Percentiles rank a stretch among this genome's conserved stretches.
These are phyloP conservation scores for Drosophila flavopinicola DNA, from an alignment of 2,888 invertebrate species.

Conservation along the genomic window DNA sequence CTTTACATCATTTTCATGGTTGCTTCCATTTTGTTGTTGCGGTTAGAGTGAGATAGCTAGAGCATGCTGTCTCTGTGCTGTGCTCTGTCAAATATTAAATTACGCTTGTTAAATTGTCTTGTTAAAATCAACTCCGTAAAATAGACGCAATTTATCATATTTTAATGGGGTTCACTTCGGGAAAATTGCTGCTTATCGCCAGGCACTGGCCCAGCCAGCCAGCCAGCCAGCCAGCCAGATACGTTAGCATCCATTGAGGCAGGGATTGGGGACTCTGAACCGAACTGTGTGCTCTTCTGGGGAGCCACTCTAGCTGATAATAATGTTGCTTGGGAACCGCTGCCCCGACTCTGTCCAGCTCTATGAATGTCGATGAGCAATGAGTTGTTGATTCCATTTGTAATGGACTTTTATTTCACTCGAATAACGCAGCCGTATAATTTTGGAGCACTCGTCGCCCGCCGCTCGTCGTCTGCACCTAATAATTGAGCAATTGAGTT, in stretches of 20 bases:
- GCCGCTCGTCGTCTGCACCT: slow-evolving; percentile 46
- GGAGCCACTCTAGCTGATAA: slow-evolving; percentile 46
- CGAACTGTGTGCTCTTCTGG: slow-evolving; percentile 7
- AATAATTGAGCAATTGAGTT: slow-evolving; percentile 78
- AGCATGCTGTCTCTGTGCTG: slow-evolving; percentile 36
- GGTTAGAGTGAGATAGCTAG: slow-evolving; percentile 56
- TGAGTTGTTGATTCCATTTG: slow-evolving; percentile 81
- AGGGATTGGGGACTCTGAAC: slow-evolving; percentile 19
- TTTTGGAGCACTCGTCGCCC: slow-evolving; percentile 45
- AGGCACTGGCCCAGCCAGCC: slow-evolving; percentile 37
- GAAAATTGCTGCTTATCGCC: slow-evolving; percentile 71
- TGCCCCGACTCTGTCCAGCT: slow-evolving; percentile 2
- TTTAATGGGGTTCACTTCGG: slow-evolving; percentile 78
- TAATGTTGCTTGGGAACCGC: slow-evolving; percentile 51
- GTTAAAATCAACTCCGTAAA: slow-evolving; percentile 81
- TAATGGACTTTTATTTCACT: slow-evolving; percentile 80
- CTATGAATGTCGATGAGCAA: slow-evolving; percentile 73
- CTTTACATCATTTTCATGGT: slow-evolving; percentile 80
- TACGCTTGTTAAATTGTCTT: slow-evolving; percentile 84
- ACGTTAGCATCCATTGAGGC: slow-evolving; percentile 44
- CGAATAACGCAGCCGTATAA: slow-evolving; percentile 72
- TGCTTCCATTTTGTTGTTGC: slow-evolving; percentile 73
- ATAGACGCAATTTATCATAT: slow-evolving; percentile 82
- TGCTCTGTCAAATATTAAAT: slow-evolving; percentile 82
- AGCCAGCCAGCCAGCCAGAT: slow-evolving; percentile 38